Conservation (phyloP, 1,140 invertebrate genomes). For the Drusus annulatus region DNA sequence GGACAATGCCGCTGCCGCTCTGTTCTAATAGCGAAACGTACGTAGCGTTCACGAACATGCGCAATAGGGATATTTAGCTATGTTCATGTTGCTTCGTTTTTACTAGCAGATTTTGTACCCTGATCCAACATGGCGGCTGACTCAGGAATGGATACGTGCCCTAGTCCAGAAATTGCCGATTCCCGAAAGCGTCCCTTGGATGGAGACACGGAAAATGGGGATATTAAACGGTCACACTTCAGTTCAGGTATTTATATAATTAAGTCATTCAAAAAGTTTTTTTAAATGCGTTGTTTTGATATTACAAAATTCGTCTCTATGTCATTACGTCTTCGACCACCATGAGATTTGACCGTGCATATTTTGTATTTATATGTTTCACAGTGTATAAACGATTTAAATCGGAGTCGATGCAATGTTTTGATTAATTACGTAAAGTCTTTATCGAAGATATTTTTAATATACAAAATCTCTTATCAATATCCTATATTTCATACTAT, state of each 20-base stretch:
- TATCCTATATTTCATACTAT: constrained; percentile 11
- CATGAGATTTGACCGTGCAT: constrained; percentile 52
- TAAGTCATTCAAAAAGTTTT: constrained; percentile 45
- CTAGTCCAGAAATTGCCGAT: constrained; percentile 83
- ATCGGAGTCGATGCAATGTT: not conserved
- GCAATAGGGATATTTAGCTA: constrained; percentile 48
- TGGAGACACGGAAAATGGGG: constrained; percentile 87
- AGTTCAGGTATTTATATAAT: constrained; percentile 79
- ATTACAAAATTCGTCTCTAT: constrained; percentile 56
- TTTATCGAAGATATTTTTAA: constrained; percentile 39
- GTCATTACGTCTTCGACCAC: constrained; percentile 67
- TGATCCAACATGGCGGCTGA: constrained; percentile 83
- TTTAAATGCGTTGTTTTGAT: constrained; percentile 43
- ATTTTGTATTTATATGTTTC: constrained; percentile 48
- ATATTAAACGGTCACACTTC: constrained; percentile 90
- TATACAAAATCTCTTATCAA: constrained; percentile 40
- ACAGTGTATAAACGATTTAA: constrained; percentile 23
- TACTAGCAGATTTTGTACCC: constrained; percentile 65
- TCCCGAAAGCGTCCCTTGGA: constrained; percentile 90
- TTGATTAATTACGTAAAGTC: constrained; percentile 20
- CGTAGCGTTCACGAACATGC: constrained; percentile 50
- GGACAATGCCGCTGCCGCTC: no score
- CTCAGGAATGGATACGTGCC: constrained; percentile 86
- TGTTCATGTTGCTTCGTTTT: constrained; percentile 57
- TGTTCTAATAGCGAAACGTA: no score